Base-by-base conservation (phyloP, 2,888 invertebrate genomes). In the Apomyelois bistriatella region DNA sequence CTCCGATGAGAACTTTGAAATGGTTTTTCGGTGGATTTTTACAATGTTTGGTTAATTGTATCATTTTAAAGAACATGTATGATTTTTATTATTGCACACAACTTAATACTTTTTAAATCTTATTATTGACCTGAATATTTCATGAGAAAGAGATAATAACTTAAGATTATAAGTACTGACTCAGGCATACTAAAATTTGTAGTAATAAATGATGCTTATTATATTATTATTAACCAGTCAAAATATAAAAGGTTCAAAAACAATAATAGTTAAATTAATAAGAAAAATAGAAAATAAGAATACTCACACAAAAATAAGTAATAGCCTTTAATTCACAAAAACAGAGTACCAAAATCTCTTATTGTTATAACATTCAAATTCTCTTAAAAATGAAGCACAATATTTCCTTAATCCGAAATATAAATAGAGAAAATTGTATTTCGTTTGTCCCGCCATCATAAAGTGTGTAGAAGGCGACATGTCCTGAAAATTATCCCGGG, bases 401-500 rank as follows among this genome's bases (percentile, higher is more conserved):
- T 32, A 54, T 55, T 58, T 55, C 54, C 55, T 48, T 56, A 55
- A 59, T 57, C 54, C 52, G 55, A 52, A 38, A 32, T 48, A 55
- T 57, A 53, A 64, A 58, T 59, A 61, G 62, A 61, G 56, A 53
- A 61, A 65, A 66, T 66, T 64, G 58, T 61, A 66, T 65, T 65
- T 65, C 54, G 42, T 54, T 59, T 64, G 68, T 68, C 63, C 65
- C 59, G 63, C 65, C 65, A 58, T 68, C 75, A 71, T 79, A 76
- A 79, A 76, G 64, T 64, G 66, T 73, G 76, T 73, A 69, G 75
- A 78, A 68, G 71, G 66, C 66, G 68, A 70, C 76, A 74, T 73
- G 72, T 74, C 73, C 76, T 78, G 74, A 76, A 74, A 82, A 82
- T 82, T 75, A 80, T 76, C 54, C 74, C 70, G 68, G 75, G 74